Base-by-base conservation (phyloP, 1,140 invertebrate genomes). In the Cyphomyrmex costatus region DNA sequence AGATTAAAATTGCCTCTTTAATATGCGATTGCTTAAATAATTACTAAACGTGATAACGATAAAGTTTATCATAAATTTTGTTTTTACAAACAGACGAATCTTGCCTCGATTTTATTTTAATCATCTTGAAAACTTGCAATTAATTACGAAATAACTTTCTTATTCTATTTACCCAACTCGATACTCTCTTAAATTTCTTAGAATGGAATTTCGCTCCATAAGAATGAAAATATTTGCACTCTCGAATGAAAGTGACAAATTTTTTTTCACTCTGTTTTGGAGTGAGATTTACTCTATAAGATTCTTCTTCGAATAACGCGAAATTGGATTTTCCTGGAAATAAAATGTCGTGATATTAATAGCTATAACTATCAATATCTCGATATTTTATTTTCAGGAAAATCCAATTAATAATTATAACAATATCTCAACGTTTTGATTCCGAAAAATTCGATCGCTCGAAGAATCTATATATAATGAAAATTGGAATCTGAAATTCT, bases 1-100 rank as follows among this genome's bases (percentile, higher is more conserved):
- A 30, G 24, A 56, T 1, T 24, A 16, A 83, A 83, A 60, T 60
- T 74, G 19, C 21, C n/a, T 46, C 46, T 66, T 56, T 21, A 53
- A 46, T 60, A 24, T 46, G 24, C 68, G 12, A 16, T n/a, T 5
- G 19, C 49, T 49, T 16, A 27, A 65, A 78, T 65, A 49, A 21
- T 78, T 77, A 27, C 2, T 8, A 49, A 60, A 24, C 8, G 24
- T 10, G 36, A 63, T 14, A 27, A 19, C 21, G 16, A 12, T n/a
- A 12, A 33, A 30, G 27, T 14, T 49, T n/a, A 7, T n/a, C 3
- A 42, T 21, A 27, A 46, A n/a, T n/a, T 42, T 80, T 16, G 6
- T 33, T 36, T 53, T 24, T 51, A 30, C 16, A 8, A 46, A 6
- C 42, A 14, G 0, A 30, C 21, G 36, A n/a, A 68, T 42, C 19